phyloP scores from a whole-genome alignment of 2,888 invertebrate genomes.

The Oscheius sp. region DNA sequence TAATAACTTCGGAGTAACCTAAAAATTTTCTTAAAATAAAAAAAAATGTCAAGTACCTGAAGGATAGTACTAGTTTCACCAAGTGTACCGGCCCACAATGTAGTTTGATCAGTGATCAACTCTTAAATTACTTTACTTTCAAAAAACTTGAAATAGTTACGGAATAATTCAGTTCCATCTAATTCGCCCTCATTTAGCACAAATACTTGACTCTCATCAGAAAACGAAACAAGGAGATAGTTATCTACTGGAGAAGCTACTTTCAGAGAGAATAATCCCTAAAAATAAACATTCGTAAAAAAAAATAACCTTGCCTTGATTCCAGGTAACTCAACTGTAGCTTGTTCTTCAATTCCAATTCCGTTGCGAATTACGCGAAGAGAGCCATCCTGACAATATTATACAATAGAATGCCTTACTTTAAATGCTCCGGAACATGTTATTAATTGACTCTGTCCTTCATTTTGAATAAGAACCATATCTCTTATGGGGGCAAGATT shows the following conservation, averaged over 20 bases:
- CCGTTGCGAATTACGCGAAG: slow-evolving; percentile 95
- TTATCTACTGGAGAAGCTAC: slow-evolving; percentile 76
- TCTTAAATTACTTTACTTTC: slow-evolving; percentile 77
- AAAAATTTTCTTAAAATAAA: slow-evolving; percentile 68
- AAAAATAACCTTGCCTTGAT: slow-evolving; percentile 79
- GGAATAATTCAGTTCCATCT: slow-evolving; percentile 78
- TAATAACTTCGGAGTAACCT: slow-evolving; percentile 81
- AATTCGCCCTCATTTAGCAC: slow-evolving; percentile 93
- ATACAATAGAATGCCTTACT: slow-evolving; percentile 80
- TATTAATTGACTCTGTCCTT: slow-evolving; percentile 93
- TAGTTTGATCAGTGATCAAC: slow-evolving; percentile 89
- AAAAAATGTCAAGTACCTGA: slow-evolving; percentile 38
- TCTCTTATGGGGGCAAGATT: slow-evolving; percentile 92
- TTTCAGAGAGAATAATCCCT: slow-evolving; percentile 41
- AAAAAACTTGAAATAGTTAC: slow-evolving; percentile 21
- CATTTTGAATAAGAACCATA: slow-evolving; percentile 72
- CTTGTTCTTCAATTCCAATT: slow-evolving; percentile 88
- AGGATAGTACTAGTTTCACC: slow-evolving; percentile 35
- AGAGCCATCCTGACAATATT: slow-evolving; percentile 90
- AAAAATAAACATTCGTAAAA: not conserved
- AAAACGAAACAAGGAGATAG: slow-evolving; percentile 90
- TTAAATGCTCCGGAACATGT: slow-evolving; percentile 97
- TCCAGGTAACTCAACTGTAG: slow-evolving; percentile 89
- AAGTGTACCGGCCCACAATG: slow-evolving; percentile 85
- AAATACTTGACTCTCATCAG: slow-evolving; percentile 85